Conservation (phyloP, 2,797 vertebrate genomes). For the Enoplosus armatus region DNA sequence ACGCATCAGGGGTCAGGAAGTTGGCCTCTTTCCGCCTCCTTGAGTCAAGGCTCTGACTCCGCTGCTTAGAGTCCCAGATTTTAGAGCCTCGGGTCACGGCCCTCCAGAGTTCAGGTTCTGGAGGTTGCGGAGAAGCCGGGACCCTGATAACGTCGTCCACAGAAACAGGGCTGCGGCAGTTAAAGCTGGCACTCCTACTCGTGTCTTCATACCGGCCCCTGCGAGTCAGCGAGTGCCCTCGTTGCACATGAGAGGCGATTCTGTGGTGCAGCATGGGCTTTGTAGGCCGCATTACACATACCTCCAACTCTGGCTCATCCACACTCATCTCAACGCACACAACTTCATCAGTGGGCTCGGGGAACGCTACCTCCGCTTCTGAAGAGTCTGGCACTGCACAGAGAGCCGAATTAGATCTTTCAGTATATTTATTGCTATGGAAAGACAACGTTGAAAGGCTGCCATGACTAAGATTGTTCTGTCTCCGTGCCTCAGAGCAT, state of each 20-base stretch:
- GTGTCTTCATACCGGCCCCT: conserved; percentile 26
- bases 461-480: conserved; percentile 55
- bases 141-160: conserved; percentile 28
- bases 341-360: conserved; percentile 21
- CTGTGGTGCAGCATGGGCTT: conserved; percentile 72
- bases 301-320: conserved; percentile 84
- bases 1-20: conserved; percentile 84
- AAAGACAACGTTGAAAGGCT: conserved; percentile 56
- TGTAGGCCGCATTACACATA: conserved; percentile 8
- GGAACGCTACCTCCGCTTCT: conserved; percentile 61
- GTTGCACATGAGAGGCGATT: conserved; percentile 66
- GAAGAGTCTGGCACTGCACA: conserved; percentile 80
- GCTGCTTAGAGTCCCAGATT: conserved; percentile 62
- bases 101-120: conserved; percentile 49
- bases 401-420: conserved; percentile 53
- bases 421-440: conserved; percentile 45
- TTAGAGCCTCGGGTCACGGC: conserved; percentile 41
- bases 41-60: conserved; percentile 79
- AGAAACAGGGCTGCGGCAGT: conserved; percentile 32
- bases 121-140: conserved; percentile 22
- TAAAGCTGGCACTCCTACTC: conserved; percentile 54
- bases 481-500: conserved; percentile 53
- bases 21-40: conserved; percentile 54
- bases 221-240: conserved; percentile 27
- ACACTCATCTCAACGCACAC: conserved; percentile 93